A percentile compares a stretch with the other conserved stretches of the same genome.
Evolutionary conservation across 2,113 vertebrate species (phyloP).

Genomic region (Lucifuga dentata): DNA sequence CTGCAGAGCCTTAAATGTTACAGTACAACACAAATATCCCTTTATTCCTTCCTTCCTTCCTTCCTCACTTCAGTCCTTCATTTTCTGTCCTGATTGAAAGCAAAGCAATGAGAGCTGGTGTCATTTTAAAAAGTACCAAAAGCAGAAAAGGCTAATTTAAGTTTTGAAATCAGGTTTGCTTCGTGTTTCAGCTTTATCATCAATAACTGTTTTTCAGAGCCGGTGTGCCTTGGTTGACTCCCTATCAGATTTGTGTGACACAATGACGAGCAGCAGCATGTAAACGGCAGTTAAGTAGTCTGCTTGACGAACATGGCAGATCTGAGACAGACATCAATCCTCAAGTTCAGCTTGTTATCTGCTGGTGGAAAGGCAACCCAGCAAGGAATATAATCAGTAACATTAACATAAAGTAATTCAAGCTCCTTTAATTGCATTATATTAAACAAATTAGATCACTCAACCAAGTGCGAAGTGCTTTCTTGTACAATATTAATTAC

Average conservation of each 20-base stretch:
- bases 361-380: conserved; percentile 55
- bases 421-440: conserved; percentile 82
- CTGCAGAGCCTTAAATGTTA: neutral
- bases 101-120: neutral
- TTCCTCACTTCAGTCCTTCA: neutral
- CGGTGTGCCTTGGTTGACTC: conserved; percentile 8
- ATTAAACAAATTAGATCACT: conserved; percentile 84
- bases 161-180: conserved; percentile 14
- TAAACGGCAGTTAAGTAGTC: conserved; percentile 66
- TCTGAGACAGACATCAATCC: conserved; percentile 76
- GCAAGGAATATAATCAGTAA: conserved; percentile 69
- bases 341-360: conserved; percentile 73
- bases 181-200: neutral
- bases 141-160: conserved; percentile 13
- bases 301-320: conserved; percentile 63
- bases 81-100: neutral
- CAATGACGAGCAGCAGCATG: conserved; percentile 48
- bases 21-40: too few relatives aligned
- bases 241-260: conserved; percentile 50
- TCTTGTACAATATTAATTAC: conserved; percentile 84
- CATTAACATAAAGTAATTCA: conserved; percentile 81
- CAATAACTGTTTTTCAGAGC: neutral
- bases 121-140: conserved; percentile 17
- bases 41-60: neutral
- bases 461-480: conserved; percentile 81